phyloP scores from a whole-genome alignment of 2,113 vertebrate genomes.

The Henicopernis longicauda region DNA sequence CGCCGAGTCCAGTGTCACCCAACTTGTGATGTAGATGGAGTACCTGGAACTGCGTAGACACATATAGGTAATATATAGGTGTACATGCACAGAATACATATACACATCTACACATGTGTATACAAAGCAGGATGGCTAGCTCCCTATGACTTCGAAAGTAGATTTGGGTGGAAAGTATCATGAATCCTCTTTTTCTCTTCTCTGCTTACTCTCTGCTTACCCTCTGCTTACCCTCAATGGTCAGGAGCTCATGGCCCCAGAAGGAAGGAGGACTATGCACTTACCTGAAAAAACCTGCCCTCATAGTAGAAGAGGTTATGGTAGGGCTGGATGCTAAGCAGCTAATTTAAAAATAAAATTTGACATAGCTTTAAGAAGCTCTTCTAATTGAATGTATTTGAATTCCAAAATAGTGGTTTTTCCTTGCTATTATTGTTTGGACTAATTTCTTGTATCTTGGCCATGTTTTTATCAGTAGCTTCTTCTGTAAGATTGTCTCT shows the following conservation, averaged over 20 bases:
- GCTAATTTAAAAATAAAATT: neutral
- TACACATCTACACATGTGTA: fast-evolving
- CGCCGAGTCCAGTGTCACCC: fast-evolving
- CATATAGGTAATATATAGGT: neutral
- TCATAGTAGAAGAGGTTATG: neutral
- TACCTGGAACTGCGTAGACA: neutral
- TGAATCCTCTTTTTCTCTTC: neutral
- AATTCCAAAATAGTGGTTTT: neutral
- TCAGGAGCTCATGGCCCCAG: neutral
- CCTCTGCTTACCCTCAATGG: neutral
- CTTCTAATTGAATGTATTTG: neutral
- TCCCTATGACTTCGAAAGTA: neutral
- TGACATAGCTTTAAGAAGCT: neutral
- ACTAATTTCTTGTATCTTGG: neutral
- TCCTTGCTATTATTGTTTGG: neutral
- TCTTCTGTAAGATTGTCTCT: neutral
- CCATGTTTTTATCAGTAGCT: neutral
- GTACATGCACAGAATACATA: neutral
- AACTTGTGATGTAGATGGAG: neutral
- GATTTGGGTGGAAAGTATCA: neutral
- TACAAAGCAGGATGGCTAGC: neutral
- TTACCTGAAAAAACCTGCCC: neutral
- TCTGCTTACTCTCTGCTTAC: neutral
- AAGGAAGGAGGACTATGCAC: neutral
- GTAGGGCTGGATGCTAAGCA: neutral